A percentile compares a stretch with the other conserved stretches of the same genome.
Conservation (phyloP, 23 tunicate species). For the Clavelina lepadiformis region DNA sequence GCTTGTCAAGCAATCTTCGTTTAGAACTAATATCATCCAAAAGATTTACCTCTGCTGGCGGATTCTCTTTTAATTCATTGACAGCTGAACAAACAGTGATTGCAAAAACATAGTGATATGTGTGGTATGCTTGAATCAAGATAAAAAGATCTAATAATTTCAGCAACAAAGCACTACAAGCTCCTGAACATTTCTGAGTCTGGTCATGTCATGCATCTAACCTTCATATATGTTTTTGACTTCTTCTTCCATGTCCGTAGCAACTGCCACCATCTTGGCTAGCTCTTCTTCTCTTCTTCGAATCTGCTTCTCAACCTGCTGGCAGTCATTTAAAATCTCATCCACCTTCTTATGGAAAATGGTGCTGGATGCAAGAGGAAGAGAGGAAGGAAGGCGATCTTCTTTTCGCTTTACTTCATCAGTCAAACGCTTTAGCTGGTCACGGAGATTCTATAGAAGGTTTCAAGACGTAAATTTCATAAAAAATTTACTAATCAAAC, state of each 20-base stretch:
- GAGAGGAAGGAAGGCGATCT: slow-evolving; percentile 38
- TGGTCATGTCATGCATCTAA: too few species aligned
- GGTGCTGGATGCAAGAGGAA: slow-evolving; percentile 23
- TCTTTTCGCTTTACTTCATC: slow-evolving; percentile 47
- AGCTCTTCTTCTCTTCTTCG: slow-evolving; percentile 34
- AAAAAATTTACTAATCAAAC: too few species aligned
- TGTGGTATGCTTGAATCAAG: not conserved
- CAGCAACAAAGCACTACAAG: too few species aligned
- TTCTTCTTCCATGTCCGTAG: slow-evolving; percentile 64
- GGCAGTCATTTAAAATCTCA: slow-evolving; percentile 40
- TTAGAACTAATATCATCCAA: slow-evolving; percentile 28
- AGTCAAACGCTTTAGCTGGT: slow-evolving; percentile 32
- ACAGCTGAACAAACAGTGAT: not conserved
- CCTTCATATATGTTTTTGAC: slow-evolving; percentile 37
- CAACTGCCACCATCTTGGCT: slow-evolving; percentile 16
- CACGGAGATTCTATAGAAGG: slow-evolving; percentile 27
- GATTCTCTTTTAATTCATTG: not conserved
- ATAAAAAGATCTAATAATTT: too few species aligned
- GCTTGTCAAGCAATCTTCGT: slow-evolving; percentile 16
- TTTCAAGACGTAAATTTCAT: too few species aligned
- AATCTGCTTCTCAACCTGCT: slow-evolving; percentile 33
- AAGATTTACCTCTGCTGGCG: not conserved
- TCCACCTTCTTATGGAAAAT: slow-evolving; percentile 21
- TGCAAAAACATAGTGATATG: not conserved
- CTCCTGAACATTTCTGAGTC: too few species aligned